Percentiles rank a stretch among this genome's conserved stretches.
Conservation (phyloP, 1,140 invertebrate genomes). For the Globodera ellingtonae region DNA sequence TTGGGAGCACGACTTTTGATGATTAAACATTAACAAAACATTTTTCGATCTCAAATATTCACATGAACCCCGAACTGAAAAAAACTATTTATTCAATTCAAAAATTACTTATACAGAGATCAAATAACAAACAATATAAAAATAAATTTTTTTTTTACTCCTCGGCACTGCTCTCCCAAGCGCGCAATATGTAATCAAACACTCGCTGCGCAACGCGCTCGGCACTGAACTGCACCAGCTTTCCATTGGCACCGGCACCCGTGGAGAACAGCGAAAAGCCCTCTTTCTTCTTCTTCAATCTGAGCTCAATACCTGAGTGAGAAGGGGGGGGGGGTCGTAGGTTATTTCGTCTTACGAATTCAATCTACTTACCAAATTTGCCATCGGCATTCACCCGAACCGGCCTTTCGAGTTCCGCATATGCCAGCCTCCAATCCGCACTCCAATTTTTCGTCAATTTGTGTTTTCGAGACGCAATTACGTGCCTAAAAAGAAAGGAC, state of each 20-base stretch:
- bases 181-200: background rate
- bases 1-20: no score
- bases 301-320: slow-evolving; percentile 13
- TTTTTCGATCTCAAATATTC: no score
- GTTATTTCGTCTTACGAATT: background rate
- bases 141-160: no score
- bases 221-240: slow-evolving; percentile 12
- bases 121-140: no score
- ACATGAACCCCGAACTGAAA: no score
- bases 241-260: slow-evolving; percentile 6
- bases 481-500: slow-evolving; percentile 24
- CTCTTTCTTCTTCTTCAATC: slow-evolving; percentile 16
- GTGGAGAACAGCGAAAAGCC: slow-evolving; percentile 12
- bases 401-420: slow-evolving; percentile 37
- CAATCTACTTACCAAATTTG: slow-evolving; percentile 10
- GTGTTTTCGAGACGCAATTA: slow-evolving; percentile 35
- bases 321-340: background rate
- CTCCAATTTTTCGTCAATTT: slow-evolving; percentile 40
- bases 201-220: slow-evolving; percentile 5
- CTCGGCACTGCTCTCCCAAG: slow-evolving; percentile 5
- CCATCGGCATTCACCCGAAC: background rate
- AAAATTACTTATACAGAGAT: no score
- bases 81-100: no score
- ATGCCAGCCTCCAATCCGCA: slow-evolving; percentile 30
- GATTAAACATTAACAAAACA: no score